phyloP scores from a whole-genome alignment of 2,888 invertebrate genomes.

The Odontomyia ornata region DNA sequence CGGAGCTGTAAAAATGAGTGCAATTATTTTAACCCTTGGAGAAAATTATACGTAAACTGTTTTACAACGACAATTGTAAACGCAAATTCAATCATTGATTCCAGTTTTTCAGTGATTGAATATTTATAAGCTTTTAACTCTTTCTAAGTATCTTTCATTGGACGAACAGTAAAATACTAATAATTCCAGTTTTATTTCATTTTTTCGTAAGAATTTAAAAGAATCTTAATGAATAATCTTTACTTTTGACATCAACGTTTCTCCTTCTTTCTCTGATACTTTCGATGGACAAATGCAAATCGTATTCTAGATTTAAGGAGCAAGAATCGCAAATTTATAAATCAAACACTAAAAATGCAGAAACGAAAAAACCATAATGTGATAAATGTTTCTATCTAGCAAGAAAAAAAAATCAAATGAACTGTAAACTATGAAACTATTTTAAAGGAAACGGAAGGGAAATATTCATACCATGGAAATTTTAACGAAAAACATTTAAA shows the following conservation, averaged over 20 bases:
- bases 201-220: slow-evolving; percentile 7
- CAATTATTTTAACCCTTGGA: slow-evolving; percentile 24
- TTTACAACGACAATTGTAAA: no score
- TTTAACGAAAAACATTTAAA: background rate
- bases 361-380: slow-evolving; percentile 26
- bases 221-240: no score
- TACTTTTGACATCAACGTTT: background rate
- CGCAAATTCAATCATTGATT: no score
- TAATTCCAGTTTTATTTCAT: background rate
- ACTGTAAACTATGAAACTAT: slow-evolving; percentile 14
- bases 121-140: background rate
- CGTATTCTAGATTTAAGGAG: background rate
- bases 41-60: slow-evolving; percentile 13
- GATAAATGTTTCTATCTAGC: slow-evolving; percentile 40
- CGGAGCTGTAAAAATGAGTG: slow-evolving; percentile 67
- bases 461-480: background rate
- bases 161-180: background rate
- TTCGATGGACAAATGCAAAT: background rate
- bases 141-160: background rate
- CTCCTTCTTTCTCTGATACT: background rate
- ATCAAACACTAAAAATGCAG: background rate
- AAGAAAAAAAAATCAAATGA: slow-evolving; percentile 25
- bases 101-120: background rate
- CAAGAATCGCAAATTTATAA: background rate
- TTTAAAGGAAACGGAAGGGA: background rate